Base-by-base conservation (phyloP, 2,888 invertebrate species). In the Agrypnus murinus region DNA sequence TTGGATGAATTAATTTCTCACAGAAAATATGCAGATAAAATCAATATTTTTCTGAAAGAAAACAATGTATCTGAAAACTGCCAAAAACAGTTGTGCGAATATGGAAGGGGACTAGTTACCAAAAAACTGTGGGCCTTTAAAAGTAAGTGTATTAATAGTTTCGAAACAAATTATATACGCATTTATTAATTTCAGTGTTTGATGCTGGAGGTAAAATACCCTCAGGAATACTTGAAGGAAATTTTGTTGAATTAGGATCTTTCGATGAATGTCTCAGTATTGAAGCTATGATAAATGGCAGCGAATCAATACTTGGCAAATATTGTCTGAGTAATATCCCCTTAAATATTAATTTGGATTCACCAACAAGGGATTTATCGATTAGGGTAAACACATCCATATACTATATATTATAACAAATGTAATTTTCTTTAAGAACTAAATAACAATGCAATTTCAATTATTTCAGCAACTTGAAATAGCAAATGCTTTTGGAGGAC, bases 131-230 rank as follows among this genome's bases (percentile, higher is more conserved):
- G 43, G 43, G 43, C 43, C 4, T 43, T 43, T 14, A 43, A 43
- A 43, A 43, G 43, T 43, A 43, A 43, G 15, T 15, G 14, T 4
- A 40, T 40, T 40, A 25, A 25, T 25, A 5, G 25, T 25, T 5
- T 25, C 5, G 25, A 2, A 2, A 25, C 3, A 25, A 25, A 25
- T 25, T 25, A 25, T 5, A 25, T 25, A 25, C n/a, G n/a, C n/a
- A n/a, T 15, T 36, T 38, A 10, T 9, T n/a, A 8, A 10, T 65
- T 63, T 31, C 50, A 72, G 72, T 72, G 65, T 58, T 69, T 2
- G 72, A 72, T 38, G 69, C 69, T 32, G 32, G 65, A 19, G 53
- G 65, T 7, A 72, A 72, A 50, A 10, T 69, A 12, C 69, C 58
- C 14, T 65, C 72, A 15, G 72, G 72, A 43, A 40, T 63, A 3